A percentile compares a stretch with the other conserved stretches of the same genome.
These are phyloP conservation scores for Bombus huntii DNA, from an alignment of 1,140 invertebrate species.

Conservation along the genomic window DNA sequence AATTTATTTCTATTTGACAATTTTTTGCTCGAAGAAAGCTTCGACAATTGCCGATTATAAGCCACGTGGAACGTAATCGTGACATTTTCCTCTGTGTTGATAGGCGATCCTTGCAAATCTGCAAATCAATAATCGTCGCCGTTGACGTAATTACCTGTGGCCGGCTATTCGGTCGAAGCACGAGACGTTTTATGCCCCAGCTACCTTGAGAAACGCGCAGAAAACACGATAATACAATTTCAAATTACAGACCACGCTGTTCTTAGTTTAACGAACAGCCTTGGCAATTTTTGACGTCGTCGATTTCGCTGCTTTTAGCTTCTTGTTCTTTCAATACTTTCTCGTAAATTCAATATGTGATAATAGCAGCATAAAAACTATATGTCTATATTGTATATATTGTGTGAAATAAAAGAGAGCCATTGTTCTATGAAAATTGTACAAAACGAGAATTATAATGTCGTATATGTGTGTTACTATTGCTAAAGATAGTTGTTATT, in stretches of 20 bases:
- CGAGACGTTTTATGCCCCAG: slow-evolving; percentile 47
- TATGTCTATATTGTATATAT: too few relatives aligned
- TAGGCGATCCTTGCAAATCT: slow-evolving; percentile 22
- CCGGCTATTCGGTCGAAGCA: slow-evolving; percentile 22
- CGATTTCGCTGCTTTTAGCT: neutral
- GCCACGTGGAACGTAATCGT: neutral
- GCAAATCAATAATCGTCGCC: slow-evolving; percentile 25
- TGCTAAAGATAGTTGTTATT: too few relatives aligned
- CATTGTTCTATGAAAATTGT: too few relatives aligned
- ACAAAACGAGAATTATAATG: too few relatives aligned
- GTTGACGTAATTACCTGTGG: slow-evolving; percentile 45
- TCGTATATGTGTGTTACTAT: too few relatives aligned
- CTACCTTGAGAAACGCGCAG: slow-evolving; percentile 55
- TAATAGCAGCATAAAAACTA: too few relatives aligned
- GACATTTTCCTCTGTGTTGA: neutral
- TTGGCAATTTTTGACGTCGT: slow-evolving; percentile 11
- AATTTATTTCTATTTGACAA: neutral
- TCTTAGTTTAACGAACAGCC: neutral
- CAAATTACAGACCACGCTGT: slow-evolving; percentile 14
- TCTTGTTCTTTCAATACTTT: too few relatives aligned
- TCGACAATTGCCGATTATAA: neutral
- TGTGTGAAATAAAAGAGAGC: too few relatives aligned
- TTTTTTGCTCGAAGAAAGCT: neutral
- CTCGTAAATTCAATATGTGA: too few relatives aligned
- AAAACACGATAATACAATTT: slow-evolving; percentile 50